Evolutionary conservation across 2,888 invertebrate species (phyloP).

Genomic region (Dryadula phaetusa): DNA sequence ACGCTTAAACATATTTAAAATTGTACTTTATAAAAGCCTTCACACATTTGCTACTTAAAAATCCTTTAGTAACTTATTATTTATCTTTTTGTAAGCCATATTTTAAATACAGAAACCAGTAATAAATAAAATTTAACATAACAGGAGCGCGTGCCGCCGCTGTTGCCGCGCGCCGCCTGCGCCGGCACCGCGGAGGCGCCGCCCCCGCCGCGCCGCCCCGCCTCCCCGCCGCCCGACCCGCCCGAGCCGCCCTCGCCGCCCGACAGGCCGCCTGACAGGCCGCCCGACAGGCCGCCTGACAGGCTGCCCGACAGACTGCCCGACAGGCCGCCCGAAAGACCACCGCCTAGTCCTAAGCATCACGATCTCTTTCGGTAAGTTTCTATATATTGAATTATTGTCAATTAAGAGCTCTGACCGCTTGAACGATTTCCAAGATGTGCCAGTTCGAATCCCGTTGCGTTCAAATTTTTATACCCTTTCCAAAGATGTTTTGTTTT

Average conservation of each 20-base stretch:
- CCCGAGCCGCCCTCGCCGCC: slow-evolving; percentile 29
- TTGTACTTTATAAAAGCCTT: too few relatives aligned
- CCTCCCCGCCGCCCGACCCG: slow-evolving; percentile 16
- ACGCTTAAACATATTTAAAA: too few relatives aligned
- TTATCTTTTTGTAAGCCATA: too few relatives aligned
- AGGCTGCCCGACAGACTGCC: slow-evolving; percentile 52
- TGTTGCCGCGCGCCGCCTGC: slow-evolving; percentile 59
- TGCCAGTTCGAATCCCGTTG: too few relatives aligned
- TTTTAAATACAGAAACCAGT: too few relatives aligned
- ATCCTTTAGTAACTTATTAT: too few relatives aligned
- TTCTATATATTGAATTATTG: background rate
- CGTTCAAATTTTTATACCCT: too few relatives aligned
- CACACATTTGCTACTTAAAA: too few relatives aligned
- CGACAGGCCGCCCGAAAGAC: slow-evolving; percentile 62
- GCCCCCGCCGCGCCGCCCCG: background rate
- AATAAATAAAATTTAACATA: too few relatives aligned
- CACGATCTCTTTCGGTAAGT: slow-evolving; percentile 63
- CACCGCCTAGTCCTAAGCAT: slow-evolving; percentile 69
- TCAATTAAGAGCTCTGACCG: too few relatives aligned
- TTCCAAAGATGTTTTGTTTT: too few relatives aligned
- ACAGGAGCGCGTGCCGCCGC: slow-evolving; percentile 68
- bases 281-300: slow-evolving; percentile 52
- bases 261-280: slow-evolving; percentile 48
- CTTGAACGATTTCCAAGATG: too few relatives aligned
- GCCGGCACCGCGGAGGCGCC: slow-evolving; percentile 11